Evolutionary conservation across 2,113 vertebrate species (phyloP).

Genomic region (Anas platyrhynchos): DNA sequence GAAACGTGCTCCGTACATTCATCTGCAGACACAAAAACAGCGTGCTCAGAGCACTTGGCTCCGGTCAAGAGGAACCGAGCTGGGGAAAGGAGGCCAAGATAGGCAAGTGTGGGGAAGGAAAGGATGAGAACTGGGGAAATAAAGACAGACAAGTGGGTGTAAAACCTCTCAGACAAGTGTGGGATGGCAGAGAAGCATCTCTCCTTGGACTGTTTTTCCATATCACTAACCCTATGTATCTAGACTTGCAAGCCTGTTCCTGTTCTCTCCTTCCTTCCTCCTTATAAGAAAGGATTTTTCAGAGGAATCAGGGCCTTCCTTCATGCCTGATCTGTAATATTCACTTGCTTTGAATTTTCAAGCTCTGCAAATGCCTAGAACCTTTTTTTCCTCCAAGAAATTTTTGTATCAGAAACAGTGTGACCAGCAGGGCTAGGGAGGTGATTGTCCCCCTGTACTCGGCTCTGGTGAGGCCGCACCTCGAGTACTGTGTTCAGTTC

Average conservation of each 20-base stretch:
- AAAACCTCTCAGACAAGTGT: background rate
- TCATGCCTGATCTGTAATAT: background rate
- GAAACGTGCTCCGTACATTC: background rate
- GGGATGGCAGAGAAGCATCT: background rate
- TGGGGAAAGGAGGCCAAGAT: background rate
- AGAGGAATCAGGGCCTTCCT: background rate
- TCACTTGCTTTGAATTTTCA: background rate
- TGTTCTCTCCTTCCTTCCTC: background rate
- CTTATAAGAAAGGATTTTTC: background rate
- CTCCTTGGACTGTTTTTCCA: background rate
- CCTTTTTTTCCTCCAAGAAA: background rate
- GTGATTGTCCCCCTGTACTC: too few species aligned
- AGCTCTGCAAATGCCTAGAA: background rate
- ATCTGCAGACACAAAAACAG: background rate
- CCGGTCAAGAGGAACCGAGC: accelerated
- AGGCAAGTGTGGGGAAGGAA: background rate
- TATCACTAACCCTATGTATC: background rate
- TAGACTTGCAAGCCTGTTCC: background rate
- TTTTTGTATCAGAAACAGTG: too few species aligned
- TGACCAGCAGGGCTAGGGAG: too few species aligned
- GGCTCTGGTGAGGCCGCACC: too few species aligned
- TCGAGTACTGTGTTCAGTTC: too few species aligned
- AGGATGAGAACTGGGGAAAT: background rate
- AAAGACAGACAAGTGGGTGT: background rate
- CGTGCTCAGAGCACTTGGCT: background rate